Evolutionary conservation across 2,888 invertebrate genomes (phyloP).

Genomic region (Phalangium opilio): DNA sequence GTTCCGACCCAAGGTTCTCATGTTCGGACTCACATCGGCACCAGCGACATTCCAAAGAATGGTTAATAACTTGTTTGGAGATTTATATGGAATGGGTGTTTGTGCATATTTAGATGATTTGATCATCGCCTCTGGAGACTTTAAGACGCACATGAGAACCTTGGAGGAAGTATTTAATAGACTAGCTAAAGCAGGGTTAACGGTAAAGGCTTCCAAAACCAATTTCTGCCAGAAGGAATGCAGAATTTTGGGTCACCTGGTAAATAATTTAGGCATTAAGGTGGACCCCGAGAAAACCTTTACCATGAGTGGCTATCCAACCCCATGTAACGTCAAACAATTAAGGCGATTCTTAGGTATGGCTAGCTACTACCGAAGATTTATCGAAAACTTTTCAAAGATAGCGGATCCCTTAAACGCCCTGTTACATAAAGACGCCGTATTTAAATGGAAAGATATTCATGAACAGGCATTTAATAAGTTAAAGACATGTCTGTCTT

Average conservation of each 20-base stretch:
- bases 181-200: background rate
- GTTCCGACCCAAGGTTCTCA: background rate
- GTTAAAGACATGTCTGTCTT: conserved; percentile 6
- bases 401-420: background rate
- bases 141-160: background rate
- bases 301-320: background rate
- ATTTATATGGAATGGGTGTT: background rate
- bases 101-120: conserved; percentile 4
- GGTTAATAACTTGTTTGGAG: no score
- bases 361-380: conserved; percentile 1
- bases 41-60: no score
- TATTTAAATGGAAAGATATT: background rate
- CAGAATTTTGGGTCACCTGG: background rate
- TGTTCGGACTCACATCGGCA: no score
- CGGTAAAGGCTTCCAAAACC: no score
- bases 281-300: background rate
- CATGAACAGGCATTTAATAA: conserved; percentile 5
- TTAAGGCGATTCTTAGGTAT: conserved; percentile 2
- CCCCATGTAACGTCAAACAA: background rate
- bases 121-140: background rate
- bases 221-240: no score
- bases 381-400: background rate
- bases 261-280: background rate
- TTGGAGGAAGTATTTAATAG: conserved; percentile 1
- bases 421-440: background rate